phyloP scores from a whole-genome alignment of 2,113 vertebrate species.

The Microcebus tavaratra region DNA sequence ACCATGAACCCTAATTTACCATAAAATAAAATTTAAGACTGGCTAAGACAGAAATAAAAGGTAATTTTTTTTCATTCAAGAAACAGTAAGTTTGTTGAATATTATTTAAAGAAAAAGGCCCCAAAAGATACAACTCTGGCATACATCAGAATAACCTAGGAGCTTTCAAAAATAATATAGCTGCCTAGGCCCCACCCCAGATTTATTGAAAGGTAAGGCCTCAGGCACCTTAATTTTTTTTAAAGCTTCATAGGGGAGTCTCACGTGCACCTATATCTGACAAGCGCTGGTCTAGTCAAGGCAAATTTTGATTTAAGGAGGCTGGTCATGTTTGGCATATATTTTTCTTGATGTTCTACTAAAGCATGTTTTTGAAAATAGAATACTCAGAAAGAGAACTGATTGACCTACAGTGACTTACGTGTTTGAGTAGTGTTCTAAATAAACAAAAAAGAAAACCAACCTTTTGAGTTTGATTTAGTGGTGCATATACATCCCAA shows the following conservation, averaged over 20 bases:
- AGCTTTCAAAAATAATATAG: neutral
- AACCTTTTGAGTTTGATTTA: constrained; percentile 18
- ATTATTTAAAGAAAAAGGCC: neutral
- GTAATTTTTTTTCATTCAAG: neutral
- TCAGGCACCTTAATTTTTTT: neutral
- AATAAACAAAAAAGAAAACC: neutral
- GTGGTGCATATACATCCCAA: neutral
- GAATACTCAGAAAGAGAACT: neutral
- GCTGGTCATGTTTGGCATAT: neutral
- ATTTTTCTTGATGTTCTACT: neutral
- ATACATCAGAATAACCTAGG: constrained; percentile 7
- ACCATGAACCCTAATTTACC: constrained; percentile 6
- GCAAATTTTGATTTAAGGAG: constrained; percentile 13
- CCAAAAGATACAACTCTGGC: neutral
- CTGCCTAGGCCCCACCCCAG: neutral
- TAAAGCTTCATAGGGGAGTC: neutral
- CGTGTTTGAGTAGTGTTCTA: neutral
- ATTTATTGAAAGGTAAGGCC: neutral
- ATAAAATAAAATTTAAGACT: constrained; percentile 39
- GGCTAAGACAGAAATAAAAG: neutral
- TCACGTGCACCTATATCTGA: neutral
- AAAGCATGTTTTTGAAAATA: neutral
- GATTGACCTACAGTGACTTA: neutral
- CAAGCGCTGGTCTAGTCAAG: neutral
- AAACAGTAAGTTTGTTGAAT: neutral